Evolutionary conservation across 2,797 vertebrate species (phyloP).

Genomic region (Aulostomus chinensis): DNA sequence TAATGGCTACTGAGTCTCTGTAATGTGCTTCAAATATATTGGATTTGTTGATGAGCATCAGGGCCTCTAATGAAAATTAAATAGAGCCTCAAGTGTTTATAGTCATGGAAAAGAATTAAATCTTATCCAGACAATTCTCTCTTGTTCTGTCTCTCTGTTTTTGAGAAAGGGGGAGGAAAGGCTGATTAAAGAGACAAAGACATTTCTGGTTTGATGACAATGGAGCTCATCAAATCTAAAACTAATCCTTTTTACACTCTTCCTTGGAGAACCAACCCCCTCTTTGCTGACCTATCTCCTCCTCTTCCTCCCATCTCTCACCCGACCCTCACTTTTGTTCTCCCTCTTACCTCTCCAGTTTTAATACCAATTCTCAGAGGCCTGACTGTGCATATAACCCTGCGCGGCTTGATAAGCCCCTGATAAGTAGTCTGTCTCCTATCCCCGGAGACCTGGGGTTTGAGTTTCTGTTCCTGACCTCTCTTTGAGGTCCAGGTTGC

Average conservation of each 20-base stretch:
- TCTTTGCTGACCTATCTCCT: slow-evolving; percentile 22
- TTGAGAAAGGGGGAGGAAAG: slow-evolving; percentile 20
- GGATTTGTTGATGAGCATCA: slow-evolving; percentile 39
- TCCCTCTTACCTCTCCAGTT: slow-evolving; percentile 33
- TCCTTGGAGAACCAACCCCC: slow-evolving; percentile 26
- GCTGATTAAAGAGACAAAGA: slow-evolving; percentile 52
- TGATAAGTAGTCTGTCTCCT: slow-evolving; percentile 56
- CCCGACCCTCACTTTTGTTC: slow-evolving; percentile 11
- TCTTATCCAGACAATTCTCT: slow-evolving; percentile 25
- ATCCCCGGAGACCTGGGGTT: slow-evolving; percentile 42
- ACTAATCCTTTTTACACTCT: slow-evolving; percentile 53
- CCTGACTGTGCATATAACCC: slow-evolving; percentile 63
- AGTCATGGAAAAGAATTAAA: slow-evolving; percentile 36
- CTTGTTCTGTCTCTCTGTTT: slow-evolving; percentile 26
- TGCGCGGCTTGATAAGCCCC: slow-evolving; percentile 53
- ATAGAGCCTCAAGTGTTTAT: no score
- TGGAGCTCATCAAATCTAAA: slow-evolving; percentile 54
- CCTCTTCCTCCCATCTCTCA: slow-evolving; percentile 12
- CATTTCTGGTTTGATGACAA: slow-evolving; percentile 41
- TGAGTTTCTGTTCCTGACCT: slow-evolving; percentile 55
- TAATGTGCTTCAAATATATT: slow-evolving; percentile 28
- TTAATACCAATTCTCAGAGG: slow-evolving; percentile 57
- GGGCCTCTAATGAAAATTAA: slow-evolving; percentile 46
- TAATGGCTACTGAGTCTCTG: no score
- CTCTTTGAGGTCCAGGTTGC: slow-evolving; percentile 62